Evolutionary conservation across 2,113 vertebrate species (phyloP).

Genomic region (Cynocephalus volans): DNA sequence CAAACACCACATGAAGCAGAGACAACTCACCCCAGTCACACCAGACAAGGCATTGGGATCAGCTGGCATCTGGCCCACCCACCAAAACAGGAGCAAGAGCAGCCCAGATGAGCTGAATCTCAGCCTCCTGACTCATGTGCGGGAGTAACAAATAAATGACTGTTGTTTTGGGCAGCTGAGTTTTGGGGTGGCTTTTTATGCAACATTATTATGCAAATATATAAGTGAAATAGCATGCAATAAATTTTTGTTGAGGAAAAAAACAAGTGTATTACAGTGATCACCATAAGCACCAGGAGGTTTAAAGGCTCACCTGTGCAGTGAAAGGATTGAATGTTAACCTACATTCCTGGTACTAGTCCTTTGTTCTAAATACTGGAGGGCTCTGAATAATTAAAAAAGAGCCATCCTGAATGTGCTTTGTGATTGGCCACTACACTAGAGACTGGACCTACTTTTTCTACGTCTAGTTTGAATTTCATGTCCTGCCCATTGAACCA

Average conservation of each 20-base stretch:
- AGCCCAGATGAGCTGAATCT: neutral
- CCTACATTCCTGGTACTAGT: neutral
- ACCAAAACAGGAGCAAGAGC: neutral
- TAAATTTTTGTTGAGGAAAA: slow-evolving; percentile 44
- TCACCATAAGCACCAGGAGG: neutral
- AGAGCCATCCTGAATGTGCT: neutral
- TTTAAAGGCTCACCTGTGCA: slow-evolving; percentile 28
- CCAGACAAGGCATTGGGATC: neutral
- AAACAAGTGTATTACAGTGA: neutral
- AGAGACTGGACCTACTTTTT: neutral
- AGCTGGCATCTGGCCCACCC: neutral
- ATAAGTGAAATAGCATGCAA: neutral
- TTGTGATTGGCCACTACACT: neutral
- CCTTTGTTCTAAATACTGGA: neutral
- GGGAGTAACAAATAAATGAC: neutral
- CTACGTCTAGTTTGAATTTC: slow-evolving; percentile 60
- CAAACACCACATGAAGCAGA: neutral
- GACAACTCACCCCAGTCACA: neutral
- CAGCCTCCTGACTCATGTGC: neutral
- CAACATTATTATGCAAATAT: neutral
- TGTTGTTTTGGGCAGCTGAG: neutral
- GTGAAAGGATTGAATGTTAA: neutral
- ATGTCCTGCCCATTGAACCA: neutral
- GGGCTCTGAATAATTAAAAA: neutral
- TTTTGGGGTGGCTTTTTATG: neutral